Conservation (phyloP, 2,797 vertebrate genomes). For the Sebastes miniatus region DNA sequence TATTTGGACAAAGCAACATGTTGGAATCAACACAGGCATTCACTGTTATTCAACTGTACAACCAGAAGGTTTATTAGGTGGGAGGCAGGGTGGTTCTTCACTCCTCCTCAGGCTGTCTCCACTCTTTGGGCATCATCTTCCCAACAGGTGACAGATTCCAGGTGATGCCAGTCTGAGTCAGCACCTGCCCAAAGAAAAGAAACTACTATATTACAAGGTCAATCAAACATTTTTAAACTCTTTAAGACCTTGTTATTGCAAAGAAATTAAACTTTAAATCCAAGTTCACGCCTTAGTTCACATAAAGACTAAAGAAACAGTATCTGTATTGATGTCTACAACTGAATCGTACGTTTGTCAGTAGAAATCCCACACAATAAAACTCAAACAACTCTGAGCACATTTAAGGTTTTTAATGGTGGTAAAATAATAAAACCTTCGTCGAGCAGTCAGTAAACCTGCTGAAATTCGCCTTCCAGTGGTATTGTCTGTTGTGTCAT, state of each 20-base stretch:
- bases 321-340: not conserved
- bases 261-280: not conserved
- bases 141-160: slow-evolving; percentile 83
- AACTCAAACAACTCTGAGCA: not conserved
- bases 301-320: not conserved
- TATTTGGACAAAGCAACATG: slow-evolving; percentile 73
- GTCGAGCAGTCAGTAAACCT: not conserved
- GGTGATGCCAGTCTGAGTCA: slow-evolving; percentile 78
- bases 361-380: not conserved
- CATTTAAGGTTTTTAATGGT: not conserved
- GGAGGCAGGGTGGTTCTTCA: slow-evolving; percentile 31
- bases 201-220: not conserved
- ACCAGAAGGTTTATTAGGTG: slow-evolving; percentile 38
- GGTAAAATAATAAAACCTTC: too few relatives aligned
- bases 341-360: not conserved
- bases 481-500: not conserved
- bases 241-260: not conserved
- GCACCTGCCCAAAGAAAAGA: slow-evolving; percentile 64
- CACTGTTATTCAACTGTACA: slow-evolving; percentile 71
- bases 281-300: not conserved
- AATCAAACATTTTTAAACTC: not conserved
- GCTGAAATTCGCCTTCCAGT: not conserved
- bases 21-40: slow-evolving; percentile 61
- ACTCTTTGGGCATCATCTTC: slow-evolving; percentile 75
- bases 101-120: slow-evolving; percentile 73